Percentiles rank a stretch among this genome's conserved stretches.
These are phyloP conservation scores for Nasonia longicornis DNA, from an alignment of 1,140 invertebrate species.

Conservation along the genomic window DNA sequence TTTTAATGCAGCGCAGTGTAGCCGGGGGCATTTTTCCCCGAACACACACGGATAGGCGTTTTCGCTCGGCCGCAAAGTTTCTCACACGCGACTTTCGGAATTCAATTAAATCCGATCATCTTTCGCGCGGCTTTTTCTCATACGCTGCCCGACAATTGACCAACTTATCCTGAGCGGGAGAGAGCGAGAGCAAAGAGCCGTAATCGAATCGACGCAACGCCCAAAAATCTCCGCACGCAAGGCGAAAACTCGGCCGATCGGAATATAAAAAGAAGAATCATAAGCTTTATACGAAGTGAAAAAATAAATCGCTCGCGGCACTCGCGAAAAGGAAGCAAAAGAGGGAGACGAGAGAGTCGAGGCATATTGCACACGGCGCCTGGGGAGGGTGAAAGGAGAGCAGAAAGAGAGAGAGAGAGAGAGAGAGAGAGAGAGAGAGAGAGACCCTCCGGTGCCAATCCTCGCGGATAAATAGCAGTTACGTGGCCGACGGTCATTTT, in stretches of 20 bases:
- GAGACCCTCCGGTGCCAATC: slow-evolving; percentile 3
- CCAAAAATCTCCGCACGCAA: not conserved
- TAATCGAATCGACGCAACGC: not conserved
- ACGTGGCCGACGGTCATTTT: slow-evolving; percentile 34
- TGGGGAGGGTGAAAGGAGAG: not conserved
- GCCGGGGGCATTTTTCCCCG: not conserved
- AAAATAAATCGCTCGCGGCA: not conserved
- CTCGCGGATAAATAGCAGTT: slow-evolving; percentile 33
- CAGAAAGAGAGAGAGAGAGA: not conserved
- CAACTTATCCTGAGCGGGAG: not conserved
- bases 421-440: slow-evolving; percentile 23
- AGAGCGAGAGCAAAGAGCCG: not conserved
- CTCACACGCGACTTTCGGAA: not conserved
- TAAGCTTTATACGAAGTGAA: not conserved
- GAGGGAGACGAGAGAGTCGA: not conserved
- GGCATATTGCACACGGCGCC: not conserved
- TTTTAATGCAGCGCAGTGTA: not conserved
- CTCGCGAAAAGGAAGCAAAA: not conserved
- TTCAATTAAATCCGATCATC: not conserved
- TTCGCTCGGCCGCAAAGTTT: not conserved
- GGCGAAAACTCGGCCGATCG: not conserved
- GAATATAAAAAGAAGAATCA: not conserved
- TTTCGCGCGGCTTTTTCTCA: not conserved
- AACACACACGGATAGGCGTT: not conserved
- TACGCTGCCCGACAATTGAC: not conserved